These are phyloP conservation scores for Toxotes jaculatrix DNA, from an alignment of 2,113 vertebrate species.

Conservation along the genomic window DNA sequence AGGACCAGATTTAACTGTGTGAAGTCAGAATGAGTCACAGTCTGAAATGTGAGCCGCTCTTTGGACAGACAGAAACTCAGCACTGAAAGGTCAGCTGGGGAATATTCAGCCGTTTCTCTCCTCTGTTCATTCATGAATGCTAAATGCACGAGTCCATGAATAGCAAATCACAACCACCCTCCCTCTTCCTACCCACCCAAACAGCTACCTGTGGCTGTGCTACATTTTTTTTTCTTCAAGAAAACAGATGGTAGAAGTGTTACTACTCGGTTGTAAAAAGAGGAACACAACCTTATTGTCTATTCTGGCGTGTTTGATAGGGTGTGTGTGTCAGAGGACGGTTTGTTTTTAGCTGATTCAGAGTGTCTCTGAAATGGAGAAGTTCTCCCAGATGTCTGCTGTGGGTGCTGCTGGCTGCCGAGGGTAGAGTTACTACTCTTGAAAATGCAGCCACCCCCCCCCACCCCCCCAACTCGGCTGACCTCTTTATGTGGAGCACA, in stretches of 20 bases:
- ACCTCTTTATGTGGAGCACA: constrained; percentile 75
- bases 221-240: constrained; percentile 3
- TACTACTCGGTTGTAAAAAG: constrained; percentile 49
- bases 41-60: constrained; percentile 41
- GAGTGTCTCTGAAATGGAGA: constrained; percentile 81
- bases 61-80: constrained; percentile 18
- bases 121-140: constrained; percentile 57
- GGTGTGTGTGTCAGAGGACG: constrained; percentile 14
- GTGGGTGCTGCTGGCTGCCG: constrained; percentile 51
- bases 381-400: constrained; percentile 80
- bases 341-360: constrained; percentile 76
- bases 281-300: constrained; percentile 60
- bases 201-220: constrained; percentile 50
- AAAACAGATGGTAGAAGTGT: constrained; percentile 54
- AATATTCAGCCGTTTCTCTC: constrained; percentile 20
- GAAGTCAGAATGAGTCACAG: constrained; percentile 47
- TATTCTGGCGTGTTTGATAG: constrained; percentile 47
- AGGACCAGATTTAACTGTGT: constrained; percentile 40
- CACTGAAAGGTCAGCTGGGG: constrained; percentile 25
- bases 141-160: constrained; percentile 41
- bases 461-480: constrained; percentile 58
- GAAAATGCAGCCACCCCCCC: constrained; percentile 32
- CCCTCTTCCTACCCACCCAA: neutral
- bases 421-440: constrained; percentile 77
- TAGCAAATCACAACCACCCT: constrained; percentile 32